These are phyloP conservation scores for Ornithoptera alexandrae DNA, from an alignment of 2,888 invertebrate species.

Conservation along the genomic window DNA sequence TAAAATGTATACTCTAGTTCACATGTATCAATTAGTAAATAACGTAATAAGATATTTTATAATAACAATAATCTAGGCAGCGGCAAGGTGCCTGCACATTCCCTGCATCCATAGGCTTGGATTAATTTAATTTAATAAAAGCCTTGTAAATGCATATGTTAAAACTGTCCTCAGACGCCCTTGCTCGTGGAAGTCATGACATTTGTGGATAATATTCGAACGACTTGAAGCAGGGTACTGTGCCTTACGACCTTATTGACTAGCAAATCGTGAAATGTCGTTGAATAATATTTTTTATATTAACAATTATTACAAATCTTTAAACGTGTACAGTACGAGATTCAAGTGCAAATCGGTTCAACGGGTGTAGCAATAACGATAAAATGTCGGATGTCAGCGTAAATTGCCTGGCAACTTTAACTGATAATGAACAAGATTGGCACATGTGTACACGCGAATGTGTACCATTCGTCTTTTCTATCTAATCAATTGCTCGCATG, in stretches of 20 bases:
- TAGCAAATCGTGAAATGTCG: conserved; percentile 28
- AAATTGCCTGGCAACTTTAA: conserved; percentile 15
- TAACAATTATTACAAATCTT: conserved; percentile 4
- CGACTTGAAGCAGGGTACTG: conserved; percentile 10
- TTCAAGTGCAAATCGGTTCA: conserved; percentile 15
- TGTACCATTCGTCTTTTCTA: conserved; percentile 12
- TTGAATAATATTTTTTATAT: conserved; percentile 22
- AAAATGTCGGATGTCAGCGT: conserved; percentile 24
- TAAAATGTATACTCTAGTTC: neutral
- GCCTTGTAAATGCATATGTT: conserved; percentile 9
- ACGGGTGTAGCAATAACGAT: conserved; percentile 11
- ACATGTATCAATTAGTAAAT: neutral
- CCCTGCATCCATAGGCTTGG: neutral
- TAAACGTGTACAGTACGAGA: neutral
- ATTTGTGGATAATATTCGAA: conserved; percentile 20
- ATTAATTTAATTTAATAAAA: neutral
- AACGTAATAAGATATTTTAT: neutral
- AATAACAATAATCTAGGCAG: too few species aligned
- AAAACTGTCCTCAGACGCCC: conserved; percentile 13
- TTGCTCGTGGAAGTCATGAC: conserved; percentile 26
- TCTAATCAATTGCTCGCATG: conserved; percentile 24
- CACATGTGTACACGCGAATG: conserved; percentile 11
- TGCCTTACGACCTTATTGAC: conserved; percentile 27
- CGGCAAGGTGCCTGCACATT: too few species aligned
- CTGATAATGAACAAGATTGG: conserved; percentile 17